Percentiles rank a stretch among this genome's conserved stretches.
Evolutionary conservation across 2,888 invertebrate species (phyloP).

Genomic region (Scotopteryx bipunctaria): DNA sequence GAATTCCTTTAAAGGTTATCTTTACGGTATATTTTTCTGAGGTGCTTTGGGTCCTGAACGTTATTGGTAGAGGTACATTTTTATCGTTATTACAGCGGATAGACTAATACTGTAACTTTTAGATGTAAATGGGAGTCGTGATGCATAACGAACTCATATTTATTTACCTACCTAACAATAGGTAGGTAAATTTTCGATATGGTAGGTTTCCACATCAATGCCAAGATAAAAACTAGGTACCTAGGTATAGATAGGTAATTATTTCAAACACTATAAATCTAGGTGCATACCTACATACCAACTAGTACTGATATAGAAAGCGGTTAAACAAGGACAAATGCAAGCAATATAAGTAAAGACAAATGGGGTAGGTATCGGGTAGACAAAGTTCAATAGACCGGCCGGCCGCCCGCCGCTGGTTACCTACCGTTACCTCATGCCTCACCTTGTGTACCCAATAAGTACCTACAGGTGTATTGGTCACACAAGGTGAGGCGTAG

Average conservation of each 20-base stretch:
- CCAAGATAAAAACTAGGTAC: background rate
- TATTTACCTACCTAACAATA: no score
- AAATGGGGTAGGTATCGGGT: background rate
- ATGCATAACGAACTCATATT: conserved; percentile 5
- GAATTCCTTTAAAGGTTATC: conserved; percentile 25
- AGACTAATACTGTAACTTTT: conserved; percentile 6
- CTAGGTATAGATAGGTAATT: no score
- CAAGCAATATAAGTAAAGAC: no score
- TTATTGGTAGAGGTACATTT: conserved; percentile 12
- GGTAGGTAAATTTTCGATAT: no score
- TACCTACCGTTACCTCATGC: no score
- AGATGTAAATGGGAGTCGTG: conserved; percentile 9
- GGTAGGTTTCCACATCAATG: background rate
- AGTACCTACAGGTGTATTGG: no score
- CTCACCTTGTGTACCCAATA: conserved; percentile 5
- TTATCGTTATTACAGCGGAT: conserved; percentile 13
- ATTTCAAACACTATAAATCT: no score
- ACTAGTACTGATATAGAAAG: no score
- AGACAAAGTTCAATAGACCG: no score
- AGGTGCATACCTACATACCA: background rate
- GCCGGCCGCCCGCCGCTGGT: no score
- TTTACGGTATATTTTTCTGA: conserved; percentile 23
- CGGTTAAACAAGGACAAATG: no score
- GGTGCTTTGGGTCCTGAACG: conserved; percentile 22
- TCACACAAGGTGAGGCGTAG: no score